Evolutionary conservation across 2,113 vertebrate species (phyloP), one percentile per base, ranked within the genome.

Genomic region (Cathartes aura): DNA sequence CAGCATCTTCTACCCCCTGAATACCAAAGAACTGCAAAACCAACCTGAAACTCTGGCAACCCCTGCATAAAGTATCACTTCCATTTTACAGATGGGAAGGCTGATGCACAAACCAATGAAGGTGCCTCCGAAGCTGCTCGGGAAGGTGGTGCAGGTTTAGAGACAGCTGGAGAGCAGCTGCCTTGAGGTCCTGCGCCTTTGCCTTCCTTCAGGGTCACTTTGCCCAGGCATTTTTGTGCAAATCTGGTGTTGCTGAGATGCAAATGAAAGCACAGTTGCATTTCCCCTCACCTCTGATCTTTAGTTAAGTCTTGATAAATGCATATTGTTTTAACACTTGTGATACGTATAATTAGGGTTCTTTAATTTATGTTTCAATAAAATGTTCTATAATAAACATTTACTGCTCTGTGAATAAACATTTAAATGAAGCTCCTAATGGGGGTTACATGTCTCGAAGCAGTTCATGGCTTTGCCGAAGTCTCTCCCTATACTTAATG

Each of bases 351-450:
- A 98, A 98, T 98, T 98, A 98, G 93, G 91, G 92, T 98, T 97
- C 97, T 97, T 98, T 98, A 98, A 98, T 98, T 98, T 98, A 98
- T 98, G 98, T 97, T 98, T 98, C 98, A 98, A 98, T 98, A 98
- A 98, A 98, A 95, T 36, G 58, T 91, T 97, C 94, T 97, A 97
- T 97, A 98, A 98, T 95, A 98, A 98, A 98, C 94, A 82, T 99
- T 98, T 98, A 98, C 96, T 97, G 96, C 95, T 96, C 93, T 45
- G 97, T 98, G 98, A 98, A 99, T 98, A 99, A 99, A 99, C 98
- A 98, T 97, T 98, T 95, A 92, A 98, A 98, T 98, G 98, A 98
- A 98, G 97, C 97, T 97, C 98, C 98, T 98, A 98, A 99, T 98
- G 96, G 98, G 98, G 98, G 98, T 98, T 98, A 97, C 97, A 97